phyloP scores from a whole-genome alignment of 1,140 invertebrate species.

The Steinernema khuongi region DNA sequence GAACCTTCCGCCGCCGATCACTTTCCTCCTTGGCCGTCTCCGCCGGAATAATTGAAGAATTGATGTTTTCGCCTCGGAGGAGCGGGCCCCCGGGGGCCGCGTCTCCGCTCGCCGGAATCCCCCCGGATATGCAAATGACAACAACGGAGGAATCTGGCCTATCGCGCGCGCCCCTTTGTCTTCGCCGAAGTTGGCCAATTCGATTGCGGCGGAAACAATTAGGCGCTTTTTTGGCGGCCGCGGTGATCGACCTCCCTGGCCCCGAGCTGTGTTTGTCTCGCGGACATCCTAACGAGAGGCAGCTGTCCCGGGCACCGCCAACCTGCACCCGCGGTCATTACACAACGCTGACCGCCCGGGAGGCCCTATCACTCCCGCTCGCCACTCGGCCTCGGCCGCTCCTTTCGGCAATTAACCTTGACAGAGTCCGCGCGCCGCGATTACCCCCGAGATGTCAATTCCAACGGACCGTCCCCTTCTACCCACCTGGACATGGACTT shows the following conservation, averaged over 20 bases:
- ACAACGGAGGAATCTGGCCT: neutral
- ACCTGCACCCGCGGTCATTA: neutral
- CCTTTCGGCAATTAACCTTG: slow-evolving; percentile 6
- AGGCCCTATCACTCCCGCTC: neutral
- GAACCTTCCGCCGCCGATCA: neutral
- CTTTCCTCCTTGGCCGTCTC: neutral
- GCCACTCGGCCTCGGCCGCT: neutral
- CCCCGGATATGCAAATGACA: slow-evolving; percentile 8
- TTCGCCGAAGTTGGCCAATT: neutral
- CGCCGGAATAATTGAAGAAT: slow-evolving; percentile 1
- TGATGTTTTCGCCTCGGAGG: slow-evolving; percentile 7
- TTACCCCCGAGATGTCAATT: no score
- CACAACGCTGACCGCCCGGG: slow-evolving; percentile 8
- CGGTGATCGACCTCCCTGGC: no score
- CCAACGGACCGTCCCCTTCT: no score
- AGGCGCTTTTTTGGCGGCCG: neutral
- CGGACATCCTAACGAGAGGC: neutral
- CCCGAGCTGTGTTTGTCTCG: no score
- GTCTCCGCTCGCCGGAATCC: slow-evolving; percentile 2
- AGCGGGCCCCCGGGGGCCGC: neutral
- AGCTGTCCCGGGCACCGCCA: slow-evolving; percentile 6
- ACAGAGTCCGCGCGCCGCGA: slow-evolving; percentile 6
- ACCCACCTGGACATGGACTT: no score
- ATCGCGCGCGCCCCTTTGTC: neutral
- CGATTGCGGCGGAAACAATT: slow-evolving; percentile 10